Evolutionary conservation across 2,797 vertebrate species (phyloP), one percentile per base, ranked within the genome.

Genomic region (Hozukius guyotensis): DNA sequence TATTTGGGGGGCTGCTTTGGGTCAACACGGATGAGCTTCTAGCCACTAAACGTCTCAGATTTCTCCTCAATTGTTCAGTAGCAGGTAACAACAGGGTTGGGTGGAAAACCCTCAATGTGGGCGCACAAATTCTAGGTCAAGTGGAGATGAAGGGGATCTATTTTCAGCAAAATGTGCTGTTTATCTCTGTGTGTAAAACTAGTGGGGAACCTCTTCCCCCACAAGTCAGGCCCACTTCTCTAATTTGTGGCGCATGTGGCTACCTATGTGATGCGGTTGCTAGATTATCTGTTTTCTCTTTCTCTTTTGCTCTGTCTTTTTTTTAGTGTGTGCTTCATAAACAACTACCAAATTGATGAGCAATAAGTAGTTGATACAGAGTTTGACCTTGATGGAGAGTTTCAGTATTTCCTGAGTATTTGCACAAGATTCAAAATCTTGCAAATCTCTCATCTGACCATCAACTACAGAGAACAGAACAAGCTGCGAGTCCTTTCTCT

Each of bases 31-130:
- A 67, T 77, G 75, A 88, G 52, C 84, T 25, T 29, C 76, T 31
- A 9, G 66, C 61, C 14, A 12, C 80, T 72, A 24, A 65, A 72
- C 53, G 75, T 68, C 75, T 87, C 82, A 0, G 52, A 69, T 91
- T 89, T 87, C 88, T 75, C 68, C 74, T 70, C 80, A 73, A 77
- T 91, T 90, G 85, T 91, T 89, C 74, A 42, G 85, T 24, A 70
- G 81, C 87, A 94, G 93, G 92, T 93, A 92, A 93, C 88, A 81
- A 84, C 90, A 80, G 83, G 88, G 87, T 90, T 92, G 67, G 69
- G 34, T 70, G 2, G 32, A 81, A 82, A 90, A 80, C 67, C 88
- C 75, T 86, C 81, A 84, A 27, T 87, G 92, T 89, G 92, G 92
- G 87, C 36, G 5, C 66, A 68, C 84, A 91, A 87, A 90, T 92